Conservation (phyloP, 2,888 invertebrate genomes). For the Acronicta alni region DNA sequence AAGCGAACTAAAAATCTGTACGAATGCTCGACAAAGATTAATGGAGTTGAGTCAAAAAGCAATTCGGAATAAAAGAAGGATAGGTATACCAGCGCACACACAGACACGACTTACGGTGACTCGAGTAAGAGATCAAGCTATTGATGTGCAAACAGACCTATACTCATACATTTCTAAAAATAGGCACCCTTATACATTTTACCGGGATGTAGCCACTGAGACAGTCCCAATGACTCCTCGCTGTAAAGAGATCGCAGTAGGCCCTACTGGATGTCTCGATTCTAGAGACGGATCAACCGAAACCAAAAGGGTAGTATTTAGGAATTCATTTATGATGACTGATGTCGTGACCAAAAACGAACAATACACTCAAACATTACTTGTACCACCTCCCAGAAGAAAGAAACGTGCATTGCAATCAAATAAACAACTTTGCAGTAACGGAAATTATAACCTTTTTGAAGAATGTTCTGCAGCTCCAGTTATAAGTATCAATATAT, state of each 20-base stretch:
- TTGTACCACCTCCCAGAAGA: constrained; percentile 75
- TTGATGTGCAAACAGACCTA: constrained; percentile 88
- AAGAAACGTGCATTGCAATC: constrained; percentile 64
- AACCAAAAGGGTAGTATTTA: constrained; percentile 64
- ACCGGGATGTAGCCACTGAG: constrained; percentile 79
- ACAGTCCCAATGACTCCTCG: constrained; percentile 83
- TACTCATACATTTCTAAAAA: constrained; percentile 76
- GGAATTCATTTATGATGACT: constrained; percentile 82
- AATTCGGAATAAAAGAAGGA: constrained; percentile 84
- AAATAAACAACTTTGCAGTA: constrained; percentile 39
- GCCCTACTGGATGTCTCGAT: constrained; percentile 75
- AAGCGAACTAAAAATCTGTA: constrained; percentile 89
- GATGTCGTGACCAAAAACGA: constrained; percentile 69
- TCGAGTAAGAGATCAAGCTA: constrained; percentile 89
- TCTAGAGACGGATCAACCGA: constrained; percentile 77
- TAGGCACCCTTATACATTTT: constrained; percentile 65
- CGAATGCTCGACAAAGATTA: constrained; percentile 89
- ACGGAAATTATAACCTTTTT: constrained; percentile 54
- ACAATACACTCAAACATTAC: constrained; percentile 75
- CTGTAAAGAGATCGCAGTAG: constrained; percentile 83
- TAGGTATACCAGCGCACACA: constrained; percentile 88
- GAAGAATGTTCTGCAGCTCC: constrained; percentile 78
- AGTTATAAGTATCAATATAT: constrained; percentile 90
- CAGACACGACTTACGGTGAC: constrained; percentile 88
- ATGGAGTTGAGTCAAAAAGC: constrained; percentile 90